These are phyloP conservation scores for Platichthys flesus DNA, from an alignment of 2,113 vertebrate genomes.

Conservation along the genomic window DNA sequence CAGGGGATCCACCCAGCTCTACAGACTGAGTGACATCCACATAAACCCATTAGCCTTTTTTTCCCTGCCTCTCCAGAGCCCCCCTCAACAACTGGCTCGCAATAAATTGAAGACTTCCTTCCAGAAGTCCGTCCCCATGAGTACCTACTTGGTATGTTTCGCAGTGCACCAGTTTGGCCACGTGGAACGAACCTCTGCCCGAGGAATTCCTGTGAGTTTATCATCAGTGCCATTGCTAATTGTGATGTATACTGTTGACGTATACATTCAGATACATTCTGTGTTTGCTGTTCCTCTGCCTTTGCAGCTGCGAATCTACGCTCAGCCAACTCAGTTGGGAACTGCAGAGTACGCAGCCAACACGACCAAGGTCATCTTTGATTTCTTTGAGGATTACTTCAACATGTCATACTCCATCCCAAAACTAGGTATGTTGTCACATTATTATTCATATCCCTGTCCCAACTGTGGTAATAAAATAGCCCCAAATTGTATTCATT, in stretches of 20 bases:
- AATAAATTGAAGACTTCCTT: constrained; percentile 84
- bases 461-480: no score
- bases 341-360: constrained; percentile 92
- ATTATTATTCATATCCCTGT: background rate
- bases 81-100: background rate
- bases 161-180: constrained; percentile 88
- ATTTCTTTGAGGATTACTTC: constrained; percentile 95
- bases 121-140: constrained; percentile 90
- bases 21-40: constrained; percentile 9
- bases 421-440: constrained; percentile 87
- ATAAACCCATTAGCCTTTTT: background rate
- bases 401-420: constrained; percentile 89
- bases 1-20: constrained; percentile 12
- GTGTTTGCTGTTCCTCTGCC: background rate
- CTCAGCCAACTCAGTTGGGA: constrained; percentile 86
- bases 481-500: no score
- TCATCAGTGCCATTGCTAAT: background rate
- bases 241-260: background rate
- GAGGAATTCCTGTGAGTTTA: constrained; percentile 81
- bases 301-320: constrained; percentile 90
- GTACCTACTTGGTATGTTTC: constrained; percentile 96
- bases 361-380: constrained; percentile 87
- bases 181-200: constrained; percentile 66
- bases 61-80: constrained; percentile 66
- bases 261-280: background rate